A percentile compares a stretch with the other conserved stretches of the same genome.
phyloP scores from a whole-genome alignment of 2,888 invertebrate species.

The Mesochorus sp. region DNA sequence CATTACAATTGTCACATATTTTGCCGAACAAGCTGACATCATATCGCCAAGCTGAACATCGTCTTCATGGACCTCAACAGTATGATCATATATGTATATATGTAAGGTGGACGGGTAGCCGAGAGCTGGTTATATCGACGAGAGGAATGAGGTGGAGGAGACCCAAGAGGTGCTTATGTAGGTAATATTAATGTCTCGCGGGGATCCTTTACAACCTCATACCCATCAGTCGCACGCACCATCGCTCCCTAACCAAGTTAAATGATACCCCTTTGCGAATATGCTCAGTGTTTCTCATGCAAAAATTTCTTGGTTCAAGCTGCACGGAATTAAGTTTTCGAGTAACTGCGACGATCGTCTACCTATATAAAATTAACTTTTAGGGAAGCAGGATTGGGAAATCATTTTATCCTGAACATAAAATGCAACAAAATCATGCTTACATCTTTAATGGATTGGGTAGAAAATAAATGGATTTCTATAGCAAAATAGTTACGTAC shows the following conservation, averaged over 20 bases:
- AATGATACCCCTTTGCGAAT: constrained; percentile 74
- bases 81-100: not conserved
- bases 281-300: constrained; percentile 73
- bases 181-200: constrained; percentile 77
- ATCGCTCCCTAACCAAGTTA: constrained; percentile 77
- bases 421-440: not conserved
- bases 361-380: not conserved
- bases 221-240: constrained; percentile 77
- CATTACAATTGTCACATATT: constrained; percentile 46
- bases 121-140: constrained; percentile 38
- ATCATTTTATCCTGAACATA: not conserved
- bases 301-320: not conserved
- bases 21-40: constrained; percentile 16
- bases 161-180: constrained; percentile 69
- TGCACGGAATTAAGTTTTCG: not conserved
- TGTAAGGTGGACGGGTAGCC: not conserved
- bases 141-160: constrained; percentile 29
- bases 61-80: not conserved
- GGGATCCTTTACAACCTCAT: constrained; percentile 77
- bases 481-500: constrained; percentile 32
- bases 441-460: not conserved
- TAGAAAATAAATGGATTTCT: constrained; percentile 22
- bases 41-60: constrained; percentile 24
- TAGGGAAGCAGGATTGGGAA: not conserved
- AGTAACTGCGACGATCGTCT: not conserved